These are phyloP conservation scores for Caenorhabditis sp. DNA, from an alignment of 2,888 invertebrate species.

Conservation along the genomic window DNA sequence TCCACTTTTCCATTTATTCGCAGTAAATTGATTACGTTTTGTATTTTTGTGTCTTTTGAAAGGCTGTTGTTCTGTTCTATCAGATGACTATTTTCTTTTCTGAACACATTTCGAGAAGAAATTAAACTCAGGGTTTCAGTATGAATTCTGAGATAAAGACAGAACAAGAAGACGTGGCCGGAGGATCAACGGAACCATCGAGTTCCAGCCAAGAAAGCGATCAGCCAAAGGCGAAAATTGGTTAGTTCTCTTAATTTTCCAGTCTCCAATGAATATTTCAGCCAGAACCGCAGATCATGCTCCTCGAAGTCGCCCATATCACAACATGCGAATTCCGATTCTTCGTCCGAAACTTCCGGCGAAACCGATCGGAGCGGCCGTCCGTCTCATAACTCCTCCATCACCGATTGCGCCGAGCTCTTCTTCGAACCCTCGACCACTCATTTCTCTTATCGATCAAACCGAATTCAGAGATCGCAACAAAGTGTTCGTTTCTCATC, in stretches of 20 bases:
- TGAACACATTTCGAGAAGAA: too few relatives aligned
- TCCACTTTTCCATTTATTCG: too few relatives aligned
- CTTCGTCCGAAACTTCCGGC: conserved; percentile 23
- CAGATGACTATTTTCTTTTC: too few relatives aligned
- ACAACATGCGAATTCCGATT: conserved; percentile 36
- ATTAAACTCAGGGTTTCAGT: too few relatives aligned
- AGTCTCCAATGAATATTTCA: too few relatives aligned
- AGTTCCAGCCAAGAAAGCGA: background rate
- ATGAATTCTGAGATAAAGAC: too few relatives aligned
- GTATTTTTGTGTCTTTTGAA: too few relatives aligned
- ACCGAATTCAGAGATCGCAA: conserved; percentile 32
- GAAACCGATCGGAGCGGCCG: conserved; percentile 3
- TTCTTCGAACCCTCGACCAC: conserved; percentile 32
- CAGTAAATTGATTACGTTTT: too few relatives aligned
- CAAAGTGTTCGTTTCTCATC: background rate
- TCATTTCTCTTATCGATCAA: conserved; percentile 47
- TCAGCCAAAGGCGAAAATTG: background rate
- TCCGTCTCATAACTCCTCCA: conserved; percentile 34
- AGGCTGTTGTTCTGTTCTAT: too few relatives aligned
- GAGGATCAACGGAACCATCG: too few relatives aligned
- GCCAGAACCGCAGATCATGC: background rate
- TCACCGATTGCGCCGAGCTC: conserved; percentile 22
- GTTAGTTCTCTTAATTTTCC: too few relatives aligned
- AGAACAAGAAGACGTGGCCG: too few relatives aligned
- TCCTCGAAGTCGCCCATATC: background rate